Evolutionary conservation across 2,113 vertebrate genomes (phyloP).

Genomic region (Morone chrysops): DNA sequence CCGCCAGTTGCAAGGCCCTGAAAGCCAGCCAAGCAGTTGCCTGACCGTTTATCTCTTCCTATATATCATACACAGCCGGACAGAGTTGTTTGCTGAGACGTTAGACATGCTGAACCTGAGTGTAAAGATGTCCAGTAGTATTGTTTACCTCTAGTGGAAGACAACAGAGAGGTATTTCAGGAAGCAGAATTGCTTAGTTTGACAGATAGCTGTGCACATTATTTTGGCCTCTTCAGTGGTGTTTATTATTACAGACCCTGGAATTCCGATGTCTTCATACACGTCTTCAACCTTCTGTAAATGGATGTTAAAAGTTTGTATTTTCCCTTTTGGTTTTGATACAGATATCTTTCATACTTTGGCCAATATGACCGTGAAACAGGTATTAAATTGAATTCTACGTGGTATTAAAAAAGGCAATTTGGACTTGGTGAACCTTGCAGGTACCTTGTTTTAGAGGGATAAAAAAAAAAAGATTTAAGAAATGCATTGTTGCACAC

Average conservation of each 20-base stretch:
- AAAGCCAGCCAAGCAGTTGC: slow-evolving; percentile 4
- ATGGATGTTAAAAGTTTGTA: neutral
- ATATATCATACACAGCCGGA: slow-evolving; percentile 21
- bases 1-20: neutral
- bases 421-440: neutral
- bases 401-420: neutral
- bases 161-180: slow-evolving; percentile 13
- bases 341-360: neutral
- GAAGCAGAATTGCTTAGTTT: neutral
- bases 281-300: neutral
- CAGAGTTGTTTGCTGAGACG: slow-evolving; percentile 28
- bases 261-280: neutral
- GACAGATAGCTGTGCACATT: neutral
- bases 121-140: slow-evolving; percentile 40
- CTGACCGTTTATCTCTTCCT: slow-evolving; percentile 18
- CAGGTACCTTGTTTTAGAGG: neutral
- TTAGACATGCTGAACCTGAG: slow-evolving; percentile 7
- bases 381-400: neutral
- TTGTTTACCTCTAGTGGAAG: slow-evolving; percentile 34
- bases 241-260: slow-evolving; percentile 23
- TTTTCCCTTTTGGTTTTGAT: neutral
- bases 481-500: too few relatives aligned
- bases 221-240: neutral
- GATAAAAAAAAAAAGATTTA: neutral
- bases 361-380: too few relatives aligned